Base-by-base conservation (phyloP, 2,113 vertebrate species). In the Eptesicus fuscus region DNA sequence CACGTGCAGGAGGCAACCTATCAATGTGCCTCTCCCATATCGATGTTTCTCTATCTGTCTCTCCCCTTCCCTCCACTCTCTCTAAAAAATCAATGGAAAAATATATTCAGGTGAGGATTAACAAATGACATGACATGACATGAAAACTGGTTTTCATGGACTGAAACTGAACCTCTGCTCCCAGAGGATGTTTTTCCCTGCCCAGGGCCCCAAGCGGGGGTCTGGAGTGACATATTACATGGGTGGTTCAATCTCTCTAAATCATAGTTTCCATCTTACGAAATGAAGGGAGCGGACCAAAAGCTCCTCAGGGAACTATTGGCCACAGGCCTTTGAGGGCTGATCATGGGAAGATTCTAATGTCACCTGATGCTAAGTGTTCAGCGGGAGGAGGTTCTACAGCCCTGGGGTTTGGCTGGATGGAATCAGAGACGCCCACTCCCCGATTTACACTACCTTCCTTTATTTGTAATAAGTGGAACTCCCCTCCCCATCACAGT, bases 381-480 rank as follows among this genome's bases (percentile, higher is more conserved):
- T n/a, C 18, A 73, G 23, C 53, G 35, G 20, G 5, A n/a, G n/a
- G n/a, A 2, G 2, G 77, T 28, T 47, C 51, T 35, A 63, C 87
- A 73, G 73, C n/a, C 40, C 7, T 10, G 42, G 59, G 49, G 56
- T 85, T 47, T 56, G 65, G 16, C 63, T 12, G 23, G 30, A 88
- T 17, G 40, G 59, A 91, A 95, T 3, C 83, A 96, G 37, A 96
- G 42, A 96, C 5, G 28, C 63, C 28, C 30, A 87, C 44, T 83
- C 20, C 94, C 73, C 65, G 49, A n/a, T 16, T 95, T 17, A 77
- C 4, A 53, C 7, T 20, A 20, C 78, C 40, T 70, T 51, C 74
- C 14, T 97, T 96, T 97, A 97, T 96, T 97, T 93, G 28, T 79
- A 91, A 56, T 18, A 40, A 67, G 11, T n/a, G 4, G 20, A 67